Evolutionary conservation across 64 coral and sea anemone genomes (phyloP).

Genomic region (Dendronephthya gigantea): DNA sequence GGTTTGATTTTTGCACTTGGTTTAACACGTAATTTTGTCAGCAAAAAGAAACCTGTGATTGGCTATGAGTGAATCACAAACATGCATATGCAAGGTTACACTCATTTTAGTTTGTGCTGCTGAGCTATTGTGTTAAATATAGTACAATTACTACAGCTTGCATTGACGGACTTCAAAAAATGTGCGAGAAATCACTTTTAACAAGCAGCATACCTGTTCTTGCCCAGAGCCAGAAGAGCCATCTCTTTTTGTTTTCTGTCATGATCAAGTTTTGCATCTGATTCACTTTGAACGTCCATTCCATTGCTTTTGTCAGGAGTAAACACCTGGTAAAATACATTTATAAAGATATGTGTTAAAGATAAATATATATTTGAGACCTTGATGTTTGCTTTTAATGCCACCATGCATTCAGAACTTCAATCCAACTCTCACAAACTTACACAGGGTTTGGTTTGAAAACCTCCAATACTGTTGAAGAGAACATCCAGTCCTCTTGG

Average conservation of each 20-base stretch:
- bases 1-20: no score
- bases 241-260: conserved; percentile 74
- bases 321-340: conserved; percentile 47
- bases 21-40: no score
- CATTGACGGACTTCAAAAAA: no score
- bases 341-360: no score
- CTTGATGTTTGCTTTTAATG: neutral
- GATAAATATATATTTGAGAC: no score
- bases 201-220: conserved; percentile 43
- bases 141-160: no score
- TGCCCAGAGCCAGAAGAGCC: conserved; percentile 28
- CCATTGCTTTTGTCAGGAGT: conserved; percentile 93
- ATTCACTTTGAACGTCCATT: conserved; percentile 70
- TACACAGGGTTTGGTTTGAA: conserved; percentile 45
- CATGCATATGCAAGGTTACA: no score
- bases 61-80: no score
- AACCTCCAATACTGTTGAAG: conserved; percentile 85
- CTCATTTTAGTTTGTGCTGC: no score
- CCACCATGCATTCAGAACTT: neutral
- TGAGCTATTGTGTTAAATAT: no score
- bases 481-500: conserved; percentile 86
- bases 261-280: conserved; percentile 68
- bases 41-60: no score
- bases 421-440: neutral
- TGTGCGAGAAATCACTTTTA: no score